Percentiles rank a stretch among this genome's conserved stretches.
Evolutionary conservation across 2,113 vertebrate species (phyloP).

Genomic region (Limanda limanda): DNA sequence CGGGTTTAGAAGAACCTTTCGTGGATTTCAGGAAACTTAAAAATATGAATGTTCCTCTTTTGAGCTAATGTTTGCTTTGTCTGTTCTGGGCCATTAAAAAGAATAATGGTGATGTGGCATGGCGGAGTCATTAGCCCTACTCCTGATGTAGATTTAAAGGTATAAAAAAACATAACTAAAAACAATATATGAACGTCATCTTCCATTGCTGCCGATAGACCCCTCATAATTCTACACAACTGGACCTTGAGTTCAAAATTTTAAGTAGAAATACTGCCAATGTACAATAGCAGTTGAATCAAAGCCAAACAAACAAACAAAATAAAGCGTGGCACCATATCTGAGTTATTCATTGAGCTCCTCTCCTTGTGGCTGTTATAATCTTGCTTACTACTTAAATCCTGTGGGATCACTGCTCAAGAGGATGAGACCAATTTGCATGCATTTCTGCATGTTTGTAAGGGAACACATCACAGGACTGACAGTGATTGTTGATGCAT

Average conservation of each 20-base stretch:
- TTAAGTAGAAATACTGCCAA: not conserved
- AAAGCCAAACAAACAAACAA: not conserved
- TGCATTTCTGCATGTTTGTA: not conserved
- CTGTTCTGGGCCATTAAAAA: not conserved
- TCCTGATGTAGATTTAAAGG: not conserved
- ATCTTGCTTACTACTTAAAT: not conserved
- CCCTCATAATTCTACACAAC: not conserved
- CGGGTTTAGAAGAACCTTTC: no score
- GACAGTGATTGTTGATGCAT: conserved; percentile 12
- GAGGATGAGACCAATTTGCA: not conserved
- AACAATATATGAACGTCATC: not conserved
- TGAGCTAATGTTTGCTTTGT: not conserved
- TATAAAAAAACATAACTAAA: not conserved
- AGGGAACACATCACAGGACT: conserved; percentile 8
- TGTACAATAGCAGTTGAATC: not conserved
- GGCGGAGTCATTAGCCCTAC: not conserved
- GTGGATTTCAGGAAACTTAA: no score
- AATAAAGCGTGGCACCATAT: not conserved
- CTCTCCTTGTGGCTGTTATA: not conserved
- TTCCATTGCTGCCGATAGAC: not conserved
- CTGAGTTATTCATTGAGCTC: not conserved
- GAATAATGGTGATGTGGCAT: not conserved
- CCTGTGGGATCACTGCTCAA: not conserved
- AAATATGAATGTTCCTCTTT: no score
- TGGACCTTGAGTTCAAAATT: no score